These are phyloP conservation scores for Lepidurus apus DNA, from an alignment of 1,140 invertebrate species.

Conservation along the genomic window DNA sequence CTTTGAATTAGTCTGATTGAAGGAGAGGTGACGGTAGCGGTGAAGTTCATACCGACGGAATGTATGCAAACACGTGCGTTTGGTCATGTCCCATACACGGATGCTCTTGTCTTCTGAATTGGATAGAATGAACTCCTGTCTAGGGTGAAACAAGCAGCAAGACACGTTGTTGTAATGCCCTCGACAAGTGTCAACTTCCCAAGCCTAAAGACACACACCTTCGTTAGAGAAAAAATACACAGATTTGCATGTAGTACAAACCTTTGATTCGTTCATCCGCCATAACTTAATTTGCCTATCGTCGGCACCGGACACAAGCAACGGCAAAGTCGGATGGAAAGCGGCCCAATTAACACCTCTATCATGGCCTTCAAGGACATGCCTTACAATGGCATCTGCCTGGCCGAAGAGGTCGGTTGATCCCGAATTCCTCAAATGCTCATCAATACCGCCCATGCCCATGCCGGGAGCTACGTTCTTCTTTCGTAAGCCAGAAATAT, in stretches of 20 bases:
- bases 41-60: constrained; percentile 59
- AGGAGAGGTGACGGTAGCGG: neutral
- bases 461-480: constrained; percentile 96
- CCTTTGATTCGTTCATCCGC: constrained; percentile 96
- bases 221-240: constrained; percentile 13
- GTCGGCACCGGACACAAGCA: constrained; percentile 96
- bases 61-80: constrained; percentile 92
- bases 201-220: constrained; percentile 57
- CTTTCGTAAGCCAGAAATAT: constrained; percentile 92
- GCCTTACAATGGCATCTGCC: constrained; percentile 95
- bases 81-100: constrained; percentile 97
- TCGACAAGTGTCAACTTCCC: constrained; percentile 95
- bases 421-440: constrained; percentile 79
- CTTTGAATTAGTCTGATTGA: neutral
- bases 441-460: constrained; percentile 81
- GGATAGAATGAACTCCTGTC: constrained; percentile 92
- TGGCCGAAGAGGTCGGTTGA: constrained; percentile 93
- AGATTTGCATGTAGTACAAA: constrained; percentile 39
- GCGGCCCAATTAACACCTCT: constrained; percentile 97
- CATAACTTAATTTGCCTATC: constrained; percentile 96
- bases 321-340: constrained; percentile 90
- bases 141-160: constrained; percentile 93
- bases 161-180: constrained; percentile 99
- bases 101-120: constrained; percentile 99
- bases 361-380: constrained; percentile 95